A percentile compares a stretch with the other conserved stretches of the same genome.
Evolutionary conservation across 2,113 vertebrate genomes (phyloP).

Genomic region (Boulengeromyrus knoepffleri): DNA sequence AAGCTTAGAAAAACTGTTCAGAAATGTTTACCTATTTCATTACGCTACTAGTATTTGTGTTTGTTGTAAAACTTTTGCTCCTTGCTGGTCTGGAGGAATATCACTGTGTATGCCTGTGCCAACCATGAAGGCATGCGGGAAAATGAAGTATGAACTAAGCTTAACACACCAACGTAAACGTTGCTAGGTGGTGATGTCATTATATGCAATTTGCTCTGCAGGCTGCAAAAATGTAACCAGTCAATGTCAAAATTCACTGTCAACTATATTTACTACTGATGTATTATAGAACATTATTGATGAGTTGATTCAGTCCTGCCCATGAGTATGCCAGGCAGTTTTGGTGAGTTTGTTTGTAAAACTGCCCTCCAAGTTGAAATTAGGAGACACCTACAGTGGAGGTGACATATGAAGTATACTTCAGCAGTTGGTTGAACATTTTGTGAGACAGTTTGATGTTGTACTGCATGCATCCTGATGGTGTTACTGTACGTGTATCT

Average conservation of each 20-base stretch:
- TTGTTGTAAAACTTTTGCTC: not conserved
- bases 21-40: not conserved
- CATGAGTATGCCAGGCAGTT: not conserved
- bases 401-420: not conserved
- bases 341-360: not conserved
- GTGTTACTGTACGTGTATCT: not conserved
- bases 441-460: not conserved
- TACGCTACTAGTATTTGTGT: not conserved
- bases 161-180: not conserved
- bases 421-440: not conserved
- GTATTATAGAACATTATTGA: not conserved
- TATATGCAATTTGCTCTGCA: not conserved
- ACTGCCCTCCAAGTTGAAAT: not conserved
- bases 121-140: not conserved
- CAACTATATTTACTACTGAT: not conserved
- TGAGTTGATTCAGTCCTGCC: not conserved
- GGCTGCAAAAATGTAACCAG: not conserved
- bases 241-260: not conserved
- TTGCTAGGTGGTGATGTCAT: not conserved
- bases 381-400: not conserved
- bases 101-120: not conserved
- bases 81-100: not conserved
- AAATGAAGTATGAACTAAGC: not conserved
- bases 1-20: not conserved
- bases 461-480: not conserved